Conservation (phyloP, 2,113 vertebrate species). For the Oreocharis arfaki region DNA sequence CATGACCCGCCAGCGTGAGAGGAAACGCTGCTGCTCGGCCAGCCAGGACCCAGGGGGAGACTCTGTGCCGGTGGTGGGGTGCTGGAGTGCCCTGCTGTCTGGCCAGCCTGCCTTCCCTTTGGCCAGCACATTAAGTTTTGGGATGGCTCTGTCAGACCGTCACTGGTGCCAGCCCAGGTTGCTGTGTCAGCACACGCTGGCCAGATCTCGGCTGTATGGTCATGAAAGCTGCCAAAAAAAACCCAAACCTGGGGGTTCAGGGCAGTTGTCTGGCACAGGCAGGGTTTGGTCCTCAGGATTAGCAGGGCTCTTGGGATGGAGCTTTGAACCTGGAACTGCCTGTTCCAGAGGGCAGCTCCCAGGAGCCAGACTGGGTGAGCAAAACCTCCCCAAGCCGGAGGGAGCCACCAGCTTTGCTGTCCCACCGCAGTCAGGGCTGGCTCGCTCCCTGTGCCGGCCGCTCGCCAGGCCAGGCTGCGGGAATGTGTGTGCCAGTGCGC, state of each 20-base stretch:
- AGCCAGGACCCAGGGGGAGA: background rate
- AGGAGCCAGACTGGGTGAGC: background rate
- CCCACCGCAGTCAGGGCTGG: background rate
- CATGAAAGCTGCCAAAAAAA: rapidly evolving
- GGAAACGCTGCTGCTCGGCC: background rate
- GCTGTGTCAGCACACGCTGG: rapidly evolving
- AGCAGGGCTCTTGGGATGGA: background rate
- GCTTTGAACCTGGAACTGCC: background rate
- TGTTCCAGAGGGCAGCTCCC: background rate
- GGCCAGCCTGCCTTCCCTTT: background rate
- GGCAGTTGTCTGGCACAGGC: rapidly evolving
- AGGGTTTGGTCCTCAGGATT: background rate
- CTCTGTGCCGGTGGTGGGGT: rapidly evolving
- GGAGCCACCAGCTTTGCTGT: background rate
- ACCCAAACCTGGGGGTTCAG: background rate
- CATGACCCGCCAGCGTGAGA: background rate
- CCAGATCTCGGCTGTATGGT: rapidly evolving
- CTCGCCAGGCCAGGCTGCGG: background rate
- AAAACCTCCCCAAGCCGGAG: background rate
- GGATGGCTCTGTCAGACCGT: background rate
- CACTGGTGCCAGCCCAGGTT: background rate
- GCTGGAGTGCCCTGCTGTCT: background rate
- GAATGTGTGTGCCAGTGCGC: background rate
- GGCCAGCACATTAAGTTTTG: background rate
- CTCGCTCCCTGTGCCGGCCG: background rate